phyloP scores from a whole-genome alignment of 2,888 invertebrate genomes.

The Cheilosia grossa region DNA sequence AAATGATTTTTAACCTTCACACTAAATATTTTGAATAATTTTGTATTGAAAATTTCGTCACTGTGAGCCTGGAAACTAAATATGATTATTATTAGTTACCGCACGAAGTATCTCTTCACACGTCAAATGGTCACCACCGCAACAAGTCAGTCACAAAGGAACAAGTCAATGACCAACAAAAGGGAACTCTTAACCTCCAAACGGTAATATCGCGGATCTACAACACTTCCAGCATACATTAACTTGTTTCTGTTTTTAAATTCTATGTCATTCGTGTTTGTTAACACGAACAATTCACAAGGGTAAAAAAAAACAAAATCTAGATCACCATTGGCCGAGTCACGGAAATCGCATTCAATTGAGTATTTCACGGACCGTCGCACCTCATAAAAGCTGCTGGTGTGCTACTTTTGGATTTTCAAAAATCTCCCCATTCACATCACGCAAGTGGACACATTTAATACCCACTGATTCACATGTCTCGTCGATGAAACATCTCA shows the following conservation, averaged over 20 bases:
- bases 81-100: too few species aligned
- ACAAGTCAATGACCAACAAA: conserved; percentile 13
- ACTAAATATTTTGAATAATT: too few species aligned
- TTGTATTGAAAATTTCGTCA: too few species aligned
- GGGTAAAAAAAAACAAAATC: conserved; percentile 19
- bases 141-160: not conserved
- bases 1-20: too few species aligned
- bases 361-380: conserved; percentile 52
- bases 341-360: conserved; percentile 64
- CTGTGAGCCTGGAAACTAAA: too few species aligned
- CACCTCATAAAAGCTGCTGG: conserved; percentile 30
- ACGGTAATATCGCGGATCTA: conserved; percentile 21
- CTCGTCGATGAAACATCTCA: conserved; percentile 50
- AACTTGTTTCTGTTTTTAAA: conserved; percentile 10
- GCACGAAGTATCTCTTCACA: too few species aligned
- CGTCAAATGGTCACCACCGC: not conserved
- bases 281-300: conserved; percentile 59
- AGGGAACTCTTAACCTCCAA: conserved; percentile 21
- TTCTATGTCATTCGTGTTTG: conserved; percentile 60
- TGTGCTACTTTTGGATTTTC: conserved; percentile 54
- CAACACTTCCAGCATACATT: conserved; percentile 34
- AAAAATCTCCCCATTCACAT: conserved; percentile 13
- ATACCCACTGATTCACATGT: conserved; percentile 27
- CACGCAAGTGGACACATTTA: conserved; percentile 1
- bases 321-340: conserved; percentile 57